Conservation (phyloP, 2,113 vertebrate species). For the Ahaetulla prasina region DNA sequence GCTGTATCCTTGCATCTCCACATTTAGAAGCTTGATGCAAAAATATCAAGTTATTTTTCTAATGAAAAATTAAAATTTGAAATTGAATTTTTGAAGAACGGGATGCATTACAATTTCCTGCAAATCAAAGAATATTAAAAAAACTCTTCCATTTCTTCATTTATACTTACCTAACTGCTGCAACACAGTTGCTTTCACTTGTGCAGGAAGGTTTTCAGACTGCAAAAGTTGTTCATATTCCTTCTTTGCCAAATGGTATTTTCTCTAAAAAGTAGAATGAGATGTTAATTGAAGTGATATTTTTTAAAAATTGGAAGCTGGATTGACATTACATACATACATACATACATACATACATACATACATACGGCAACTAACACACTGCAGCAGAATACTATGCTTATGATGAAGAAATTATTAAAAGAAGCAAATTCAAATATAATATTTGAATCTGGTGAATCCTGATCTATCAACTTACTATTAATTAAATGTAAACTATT, state of each 20-base stretch:
- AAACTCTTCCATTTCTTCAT: background rate
- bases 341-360: too few species aligned
- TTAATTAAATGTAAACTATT: background rate
- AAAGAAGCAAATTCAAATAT: background rate
- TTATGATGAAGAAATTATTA: background rate
- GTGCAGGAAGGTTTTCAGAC: conserved; percentile 91
- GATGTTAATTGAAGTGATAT: conserved; percentile 50
- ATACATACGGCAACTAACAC: background rate
- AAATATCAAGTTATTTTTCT: background rate
- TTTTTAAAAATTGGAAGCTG: background rate
- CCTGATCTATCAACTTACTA: background rate
- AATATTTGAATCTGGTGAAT: background rate
- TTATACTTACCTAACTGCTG: conserved; percentile 93
- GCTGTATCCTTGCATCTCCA: background rate
- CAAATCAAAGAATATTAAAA: background rate
- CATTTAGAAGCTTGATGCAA: background rate
- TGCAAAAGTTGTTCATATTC: conserved; percentile 96
- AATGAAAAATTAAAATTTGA: background rate
- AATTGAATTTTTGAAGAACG: background rate
- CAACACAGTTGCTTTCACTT: conserved; percentile 96
- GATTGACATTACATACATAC: background rate
- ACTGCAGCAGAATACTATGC: background rate
- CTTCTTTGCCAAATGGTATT: conserved; percentile 95
- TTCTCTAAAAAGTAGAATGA: conserved; percentile 77
- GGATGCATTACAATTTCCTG: background rate